Evolutionary conservation across 2,888 invertebrate species (phyloP), one percentile per base, ranked within the genome.

Genomic region (Tipula unca): DNA sequence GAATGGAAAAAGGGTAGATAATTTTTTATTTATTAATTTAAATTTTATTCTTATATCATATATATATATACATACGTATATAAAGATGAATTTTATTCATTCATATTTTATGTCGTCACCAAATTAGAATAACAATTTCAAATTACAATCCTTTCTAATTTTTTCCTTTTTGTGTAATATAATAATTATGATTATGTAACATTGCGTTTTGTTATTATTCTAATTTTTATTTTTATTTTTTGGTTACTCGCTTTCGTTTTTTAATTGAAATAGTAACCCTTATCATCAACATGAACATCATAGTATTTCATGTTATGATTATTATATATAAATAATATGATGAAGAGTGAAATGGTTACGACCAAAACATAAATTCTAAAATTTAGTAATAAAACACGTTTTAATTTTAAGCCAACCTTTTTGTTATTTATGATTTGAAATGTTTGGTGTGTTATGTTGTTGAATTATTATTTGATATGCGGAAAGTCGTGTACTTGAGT

Each of bases 111-210:
- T 69, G 69, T 69, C 69, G 69, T 69, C 69, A 69, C 69, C 69
- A 69, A 69, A 69, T 69, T 69, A 69, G 69, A 69, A 69, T 69
- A 69, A 69, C 69, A 69, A 69, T 69, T 69, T 69, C 69, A 69
- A 69, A 69, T 69, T 69, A 69, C 20, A 69, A 69, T 69, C 69
- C 69, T 69, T 69, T 25, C 13, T 69, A 13, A 69, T 69, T 69
- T 48, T 48, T 48, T 48, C 6, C 6, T 54, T 69, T 69, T 69
- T 69, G 10, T 39, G 69, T 69, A 69, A 69, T 69, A 25, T 69
- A 69, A 69, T 69, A 25, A 69, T 69, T 69, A 69, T 69, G 69
- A 69, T 69, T 69, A 25, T 25, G 69, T 69, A 69, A 25, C 69
- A 69, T 20, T 69, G 6, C 25, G 20, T 69, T 25, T 25, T 8